Evolutionary conservation across 2,888 invertebrate species (phyloP), one percentile per base, ranked within the genome.

Genomic region (Phaonia tiefii): DNA sequence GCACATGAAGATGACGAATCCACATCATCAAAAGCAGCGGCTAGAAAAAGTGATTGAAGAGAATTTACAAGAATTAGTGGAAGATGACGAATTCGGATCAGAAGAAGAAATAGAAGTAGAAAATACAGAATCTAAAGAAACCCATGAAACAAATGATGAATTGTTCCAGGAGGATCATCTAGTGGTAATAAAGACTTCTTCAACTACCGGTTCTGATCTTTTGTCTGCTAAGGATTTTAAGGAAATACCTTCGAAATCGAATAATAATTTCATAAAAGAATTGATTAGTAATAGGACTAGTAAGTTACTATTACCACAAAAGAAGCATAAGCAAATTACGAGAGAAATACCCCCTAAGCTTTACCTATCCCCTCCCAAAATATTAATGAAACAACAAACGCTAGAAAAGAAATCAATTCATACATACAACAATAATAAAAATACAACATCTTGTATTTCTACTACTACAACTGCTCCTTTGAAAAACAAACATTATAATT

Each of bases 11-110:
- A 37, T 22, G 22, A 8, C 2, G 54, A 22, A 25, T 22, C 20
- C 51, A 10, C 67, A 31, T 3, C 25, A 67, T 67, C 49, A 42
- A 49, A 26, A 46, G 5, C 15, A 37, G 25, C 46, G 31, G 31
- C 31, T 31, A 26, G 51, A 44, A 22, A 37, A 54, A 31, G 44
- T 67, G 60, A 37, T 75, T 60, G 56, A 75, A 58, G 25, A 72
- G 37, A 75, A 72, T 75, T 71, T 81, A 81, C 75, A 78, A 67
- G 75, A 78, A 78, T 81, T 81, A 72, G 56, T 63, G 49, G 72
- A 42, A 37, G 56, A 72, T 39, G 46, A 63, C 65, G 58, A 56
- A 42, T 49, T 31, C 17, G 17, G 37, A 37, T 3, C 11, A 10
- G 31, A 5, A 4, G 58, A 42, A 26, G 26, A 58, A n/a, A 31